Base-by-base conservation (phyloP, 2,888 invertebrate species). In the Raillietiella orientalis region DNA sequence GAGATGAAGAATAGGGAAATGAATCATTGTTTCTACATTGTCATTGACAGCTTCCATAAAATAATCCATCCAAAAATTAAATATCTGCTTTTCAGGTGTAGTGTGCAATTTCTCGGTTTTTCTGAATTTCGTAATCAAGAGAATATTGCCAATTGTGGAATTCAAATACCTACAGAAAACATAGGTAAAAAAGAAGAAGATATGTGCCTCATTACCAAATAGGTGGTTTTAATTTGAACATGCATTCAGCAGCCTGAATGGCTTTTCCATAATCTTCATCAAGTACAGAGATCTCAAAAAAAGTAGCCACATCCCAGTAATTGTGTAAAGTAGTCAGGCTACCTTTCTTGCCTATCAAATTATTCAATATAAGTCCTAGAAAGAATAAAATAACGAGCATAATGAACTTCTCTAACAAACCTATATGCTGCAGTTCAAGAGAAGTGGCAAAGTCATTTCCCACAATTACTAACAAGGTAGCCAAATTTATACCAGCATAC, bases 251-350 rank as follows among this genome's bases (percentile, higher is more conserved):
- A 9, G 93, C 93, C 50, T 84, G 82, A 36, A 82, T 71, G 0
- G 93, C 90, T 48, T 93, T 93, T 9, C 66, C 60, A 44, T 87
- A 93, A 46, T 96, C 87, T 46, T 90, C 82, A 2, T 87, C 87
- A 16, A 96, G 53, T 1, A 96, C 90, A 24, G 84, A 84, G 35
- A 93, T 90, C 51, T 90, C 90, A 46, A 93, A 90, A 55, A 82
- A 96, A 2, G 82, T 90, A 0, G 90, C 90, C 9, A 96, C 90
- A 46, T 90, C 90, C 96, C 96, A 96, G 43, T 96, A 96, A 43
- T 96, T 90, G 36, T 69, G 70, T 12, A 96, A 53, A 1, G 77
- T 75, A 0, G 69, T 64, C 15, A 96, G 50, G 42, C 79, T 82
- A 22, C 96, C 96, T 44, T 96, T 96, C 43, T 84, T 75, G 0